Percentiles rank a stretch among this genome's conserved stretches.
phyloP scores from a whole-genome alignment of 2,797 vertebrate genomes.

The Tiaroga cobitis region DNA sequence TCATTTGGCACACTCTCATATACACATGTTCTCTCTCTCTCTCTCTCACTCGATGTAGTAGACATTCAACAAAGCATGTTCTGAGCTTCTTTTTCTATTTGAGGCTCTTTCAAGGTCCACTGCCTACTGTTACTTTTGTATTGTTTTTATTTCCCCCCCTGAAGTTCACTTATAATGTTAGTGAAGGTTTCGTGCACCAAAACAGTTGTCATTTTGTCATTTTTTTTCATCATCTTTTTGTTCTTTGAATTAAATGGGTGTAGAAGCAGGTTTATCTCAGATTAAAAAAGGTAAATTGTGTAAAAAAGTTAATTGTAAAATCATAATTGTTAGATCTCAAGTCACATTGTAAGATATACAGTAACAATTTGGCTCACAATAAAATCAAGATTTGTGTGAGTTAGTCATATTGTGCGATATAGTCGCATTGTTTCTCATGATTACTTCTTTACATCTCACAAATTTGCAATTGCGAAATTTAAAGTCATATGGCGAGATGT shows the following conservation, averaged over 20 bases:
- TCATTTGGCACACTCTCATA: slow-evolving; percentile 48
- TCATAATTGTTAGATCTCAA: neutral
- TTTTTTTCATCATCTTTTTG: neutral
- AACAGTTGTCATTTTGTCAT: neutral
- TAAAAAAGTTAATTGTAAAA: neutral
- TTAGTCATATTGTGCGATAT: neutral
- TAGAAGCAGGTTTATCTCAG: neutral
- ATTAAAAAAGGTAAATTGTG: neutral
- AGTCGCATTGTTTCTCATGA: neutral
- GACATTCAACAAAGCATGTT: slow-evolving; percentile 3
- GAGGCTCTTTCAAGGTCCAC: slow-evolving; percentile 17
- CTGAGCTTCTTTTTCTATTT: slow-evolving; percentile 3
- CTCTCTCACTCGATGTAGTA: neutral
- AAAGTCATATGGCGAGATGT: neutral
- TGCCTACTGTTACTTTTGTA: neutral
- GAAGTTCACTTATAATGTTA: neutral
- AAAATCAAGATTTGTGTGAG: neutral
- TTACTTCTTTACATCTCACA: neutral
- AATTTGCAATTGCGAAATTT: neutral
- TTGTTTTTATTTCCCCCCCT: neutral
- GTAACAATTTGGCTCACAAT: neutral
- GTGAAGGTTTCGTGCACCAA: neutral
- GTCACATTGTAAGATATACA: neutral
- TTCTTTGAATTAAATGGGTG: neutral
- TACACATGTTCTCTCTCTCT: slow-evolving; percentile 21